phyloP scores from a whole-genome alignment of 2,888 invertebrate species.

The Epinotia ramella region DNA sequence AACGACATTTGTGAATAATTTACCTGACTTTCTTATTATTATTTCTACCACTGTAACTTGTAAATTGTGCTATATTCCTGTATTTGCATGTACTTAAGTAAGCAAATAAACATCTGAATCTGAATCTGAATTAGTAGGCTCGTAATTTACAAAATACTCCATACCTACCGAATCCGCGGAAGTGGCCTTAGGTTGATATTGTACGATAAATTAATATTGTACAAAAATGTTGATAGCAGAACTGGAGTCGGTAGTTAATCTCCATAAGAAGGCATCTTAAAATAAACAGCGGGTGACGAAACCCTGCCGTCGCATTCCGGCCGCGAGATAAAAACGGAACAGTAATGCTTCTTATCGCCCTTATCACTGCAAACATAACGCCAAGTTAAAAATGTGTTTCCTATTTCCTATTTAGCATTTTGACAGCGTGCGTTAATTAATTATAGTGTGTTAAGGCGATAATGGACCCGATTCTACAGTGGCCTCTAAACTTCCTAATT shows the following conservation, averaged over 20 bases:
- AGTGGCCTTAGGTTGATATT: not conserved
- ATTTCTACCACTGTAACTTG: too few relatives aligned
- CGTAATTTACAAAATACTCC: too few relatives aligned
- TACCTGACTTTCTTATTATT: too few relatives aligned
- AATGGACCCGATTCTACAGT: too few relatives aligned
- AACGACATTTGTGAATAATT: too few relatives aligned
- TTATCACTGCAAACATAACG: constrained; percentile 28
- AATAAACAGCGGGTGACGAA: constrained; percentile 34
- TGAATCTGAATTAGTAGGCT: too few relatives aligned
- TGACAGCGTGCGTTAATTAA: not conserved
- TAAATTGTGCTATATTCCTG: too few relatives aligned
- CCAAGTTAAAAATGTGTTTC: not conserved
- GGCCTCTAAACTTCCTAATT: too few relatives aligned
- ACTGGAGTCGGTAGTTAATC: constrained; percentile 8
- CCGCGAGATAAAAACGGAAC: constrained; percentile 13
- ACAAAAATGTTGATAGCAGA: constrained; percentile 15
- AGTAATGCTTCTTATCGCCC: constrained; percentile 21
- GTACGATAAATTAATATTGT: not conserved
- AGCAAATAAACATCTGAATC: too few relatives aligned
- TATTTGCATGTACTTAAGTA: too few relatives aligned
- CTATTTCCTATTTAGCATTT: constrained; percentile 1
- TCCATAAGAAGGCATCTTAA: constrained; percentile 20
- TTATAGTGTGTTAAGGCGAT: not conserved
- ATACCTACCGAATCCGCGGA: too few relatives aligned
- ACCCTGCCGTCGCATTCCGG: constrained; percentile 10